Base-by-base conservation (phyloP, 2,797 vertebrate species). In the Champsocephalus gunnari region DNA sequence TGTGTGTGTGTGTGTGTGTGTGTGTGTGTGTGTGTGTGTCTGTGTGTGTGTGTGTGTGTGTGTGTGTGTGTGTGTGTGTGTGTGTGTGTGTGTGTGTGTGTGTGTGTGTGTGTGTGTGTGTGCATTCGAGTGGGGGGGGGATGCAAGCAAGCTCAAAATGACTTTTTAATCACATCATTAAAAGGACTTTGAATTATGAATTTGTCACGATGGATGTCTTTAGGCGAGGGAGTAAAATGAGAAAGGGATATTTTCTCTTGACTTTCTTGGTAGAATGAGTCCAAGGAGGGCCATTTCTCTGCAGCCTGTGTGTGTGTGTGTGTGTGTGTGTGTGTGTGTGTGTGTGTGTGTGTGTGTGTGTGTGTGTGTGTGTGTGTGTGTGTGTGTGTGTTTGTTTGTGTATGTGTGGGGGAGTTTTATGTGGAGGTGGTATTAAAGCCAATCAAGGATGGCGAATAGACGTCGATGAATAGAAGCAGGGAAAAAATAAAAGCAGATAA, bases 91-190 rank as follows among this genome's bases (percentile, higher is more conserved):
- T 38, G 34, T 64, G 54, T 70, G 62, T 75, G 48, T 59, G 63
- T 72, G 62, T 59, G 32, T 71, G 56, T 64, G 71, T 66, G 67
- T 66, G 62, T 58, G 49, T 66, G 51, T 67, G 79, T 38, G 34
- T 38, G 34, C 8, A 38, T 38, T 38, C 34, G 34, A 38, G 34
- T 38, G 71, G 65, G 54, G 72, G 70, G 75, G 65, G 73, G n/a
- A 67, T 83, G 70, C 76, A 82, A 77, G 77, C 73, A 88, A 72
- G 78, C 76, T 51, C 78, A 86, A 89, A 92, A 94, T 92, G 73
- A 87, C 89, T 92, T 93, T 94, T 92, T 94, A 94, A 94, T 94
- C 90, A 92, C 90, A 89, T 94, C 92, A 93, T 93, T 94, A 94
- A 93, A 92, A 87, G 63, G 79, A 89, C 86, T 92, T 91, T 92